Conservation (phyloP, 2,888 invertebrate species). For the Drosophila cyrtoloma region DNA sequence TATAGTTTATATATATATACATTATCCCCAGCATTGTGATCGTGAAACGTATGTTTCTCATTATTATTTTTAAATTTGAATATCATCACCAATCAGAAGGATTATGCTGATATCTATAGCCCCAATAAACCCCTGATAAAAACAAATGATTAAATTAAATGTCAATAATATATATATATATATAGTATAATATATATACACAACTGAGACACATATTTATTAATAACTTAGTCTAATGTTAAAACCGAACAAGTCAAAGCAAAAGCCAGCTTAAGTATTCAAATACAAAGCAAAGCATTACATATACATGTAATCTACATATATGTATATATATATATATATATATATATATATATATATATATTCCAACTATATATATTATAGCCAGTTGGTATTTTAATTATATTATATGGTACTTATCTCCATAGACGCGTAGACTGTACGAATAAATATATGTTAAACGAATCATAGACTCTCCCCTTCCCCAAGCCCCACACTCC, state of each 20-base stretch:
- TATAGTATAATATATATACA: not conserved
- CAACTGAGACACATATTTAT: slow-evolving; percentile 1
- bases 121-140: slow-evolving; percentile 15
- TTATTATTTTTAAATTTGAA: slow-evolving; percentile 40
- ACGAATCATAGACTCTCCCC: slow-evolving; percentile 35
- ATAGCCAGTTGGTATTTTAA: slow-evolving; percentile 48
- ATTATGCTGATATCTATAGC: slow-evolving; percentile 19
- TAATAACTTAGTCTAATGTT: slow-evolving; percentile 43
- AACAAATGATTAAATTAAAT: slow-evolving; percentile 12
- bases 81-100: slow-evolving; percentile 16
- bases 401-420: slow-evolving; percentile 35
- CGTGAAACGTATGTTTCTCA: slow-evolving; percentile 46
- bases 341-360: slow-evolving; percentile 20
- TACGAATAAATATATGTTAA: slow-evolving; percentile 35
- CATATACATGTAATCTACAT: slow-evolving; percentile 3
- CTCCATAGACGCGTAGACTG: slow-evolving; percentile 50
- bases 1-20: slow-evolving; percentile 15
- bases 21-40: slow-evolving; percentile 56
- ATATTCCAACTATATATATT: slow-evolving; percentile 33
- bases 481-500: not conserved
- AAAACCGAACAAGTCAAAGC: slow-evolving; percentile 41
- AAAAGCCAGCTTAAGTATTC: slow-evolving; percentile 33
- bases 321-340: slow-evolving; percentile 19
- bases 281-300: slow-evolving; percentile 19
- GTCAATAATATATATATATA: slow-evolving; percentile 2